Conservation (phyloP, 2,797 vertebrate genomes). For the Notoglanidium macrostoma region DNA sequence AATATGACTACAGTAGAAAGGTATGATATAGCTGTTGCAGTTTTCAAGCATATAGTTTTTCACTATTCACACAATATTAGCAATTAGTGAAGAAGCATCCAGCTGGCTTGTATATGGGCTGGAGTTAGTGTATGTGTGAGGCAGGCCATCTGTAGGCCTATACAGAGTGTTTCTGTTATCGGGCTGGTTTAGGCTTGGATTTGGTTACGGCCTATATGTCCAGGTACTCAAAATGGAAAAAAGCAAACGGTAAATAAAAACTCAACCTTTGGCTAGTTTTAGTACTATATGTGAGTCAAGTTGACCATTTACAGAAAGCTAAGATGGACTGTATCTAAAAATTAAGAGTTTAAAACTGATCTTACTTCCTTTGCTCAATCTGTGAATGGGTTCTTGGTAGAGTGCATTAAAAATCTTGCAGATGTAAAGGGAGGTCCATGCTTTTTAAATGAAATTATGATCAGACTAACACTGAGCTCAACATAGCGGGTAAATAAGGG, state of each 20-base stretch:
- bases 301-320: not conserved
- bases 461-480: constrained; percentile 40
- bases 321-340: not conserved
- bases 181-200: constrained; percentile 5
- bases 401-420: not conserved
- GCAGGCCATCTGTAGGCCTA: constrained; percentile 49
- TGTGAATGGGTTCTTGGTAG: not conserved
- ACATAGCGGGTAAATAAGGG: constrained; percentile 40
- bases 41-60: constrained; percentile 37
- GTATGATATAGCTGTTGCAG: constrained; percentile 20
- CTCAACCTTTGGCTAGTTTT: not conserved
- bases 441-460: constrained; percentile 26
- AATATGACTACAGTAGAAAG: constrained; percentile 22
- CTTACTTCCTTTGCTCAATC: not conserved
- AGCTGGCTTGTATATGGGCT: constrained; percentile 33
- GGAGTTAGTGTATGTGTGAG: constrained; percentile 44
- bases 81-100: constrained; percentile 40
- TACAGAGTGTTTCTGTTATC: constrained; percentile 14
- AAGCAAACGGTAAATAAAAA: not conserved
- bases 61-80: constrained; percentile 44
- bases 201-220: not conserved
- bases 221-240: not conserved
- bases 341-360: constrained; percentile 4
- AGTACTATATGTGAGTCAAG: not conserved
- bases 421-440: constrained; percentile 6